These are phyloP conservation scores for Meganola albula DNA, from an alignment of 2,888 invertebrate species.

Conservation along the genomic window DNA sequence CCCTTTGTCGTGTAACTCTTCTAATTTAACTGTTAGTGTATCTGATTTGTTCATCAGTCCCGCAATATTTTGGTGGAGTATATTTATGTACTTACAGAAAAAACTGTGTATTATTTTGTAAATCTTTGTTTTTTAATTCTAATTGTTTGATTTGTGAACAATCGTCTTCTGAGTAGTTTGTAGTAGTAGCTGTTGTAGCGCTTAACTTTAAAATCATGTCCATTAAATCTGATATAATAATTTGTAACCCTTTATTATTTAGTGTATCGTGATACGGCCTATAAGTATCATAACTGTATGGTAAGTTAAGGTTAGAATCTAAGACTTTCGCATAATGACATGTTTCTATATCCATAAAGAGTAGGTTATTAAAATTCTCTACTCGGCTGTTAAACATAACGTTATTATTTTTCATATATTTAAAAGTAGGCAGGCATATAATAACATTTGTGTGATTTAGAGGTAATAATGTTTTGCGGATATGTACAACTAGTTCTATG, in stretches of 20 bases:
- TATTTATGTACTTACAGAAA: too few relatives aligned
- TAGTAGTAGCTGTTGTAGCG: too few relatives aligned
- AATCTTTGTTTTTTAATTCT: too few relatives aligned
- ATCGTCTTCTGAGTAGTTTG: too few relatives aligned
- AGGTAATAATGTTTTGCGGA: neutral
- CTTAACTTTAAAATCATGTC: too few relatives aligned
- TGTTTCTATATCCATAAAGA: neutral
- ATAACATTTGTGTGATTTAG: slow-evolving; percentile 4
- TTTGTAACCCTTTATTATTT: neutral
- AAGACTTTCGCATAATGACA: neutral
- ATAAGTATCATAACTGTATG: neutral
- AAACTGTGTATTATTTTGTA: too few relatives aligned
- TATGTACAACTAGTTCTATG: neutral
- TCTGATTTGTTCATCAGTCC: too few relatives aligned
- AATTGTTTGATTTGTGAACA: too few relatives aligned
- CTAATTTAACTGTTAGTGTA: too few relatives aligned
- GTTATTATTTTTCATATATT: neutral
- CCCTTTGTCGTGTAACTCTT: too few relatives aligned
- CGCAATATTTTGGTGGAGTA: too few relatives aligned
- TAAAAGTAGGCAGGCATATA: slow-evolving; percentile 3
- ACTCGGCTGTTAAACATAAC: slow-evolving; percentile 1
- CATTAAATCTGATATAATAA: too few relatives aligned
- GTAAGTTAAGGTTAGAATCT: slow-evolving; percentile 1
- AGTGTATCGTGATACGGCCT: neutral
- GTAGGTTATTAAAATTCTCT: neutral